phyloP scores from a whole-genome alignment of 2,888 invertebrate species.

The Lasioglossum malachurum region DNA sequence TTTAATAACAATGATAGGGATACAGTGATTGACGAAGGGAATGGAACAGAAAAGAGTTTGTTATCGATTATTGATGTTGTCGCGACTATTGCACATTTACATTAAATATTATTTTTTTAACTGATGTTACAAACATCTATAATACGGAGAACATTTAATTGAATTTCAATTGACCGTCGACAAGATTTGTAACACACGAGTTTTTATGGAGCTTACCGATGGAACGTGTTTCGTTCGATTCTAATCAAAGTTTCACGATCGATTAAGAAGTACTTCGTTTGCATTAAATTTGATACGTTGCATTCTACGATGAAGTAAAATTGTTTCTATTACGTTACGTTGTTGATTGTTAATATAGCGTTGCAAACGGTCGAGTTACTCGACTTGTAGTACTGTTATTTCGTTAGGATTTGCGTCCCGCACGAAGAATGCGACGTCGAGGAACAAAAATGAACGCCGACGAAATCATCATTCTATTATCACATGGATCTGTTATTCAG shows the following conservation, averaged over 20 bases:
- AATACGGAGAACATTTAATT: constrained; percentile 21
- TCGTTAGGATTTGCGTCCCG: neutral
- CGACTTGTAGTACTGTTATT: neutral
- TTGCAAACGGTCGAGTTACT: neutral
- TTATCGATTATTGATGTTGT: constrained; percentile 33
- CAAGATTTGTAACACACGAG: constrained; percentile 7
- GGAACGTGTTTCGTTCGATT: neutral
- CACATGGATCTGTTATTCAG: neutral
- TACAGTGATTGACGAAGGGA: neutral
- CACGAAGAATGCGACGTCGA: neutral
- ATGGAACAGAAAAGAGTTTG: constrained; percentile 33
- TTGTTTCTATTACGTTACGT: constrained; percentile 15
- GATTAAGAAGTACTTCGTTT: constrained; percentile 15
- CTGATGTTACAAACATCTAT: neutral
- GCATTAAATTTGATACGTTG: constrained; percentile 22
- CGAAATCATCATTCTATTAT: neutral
- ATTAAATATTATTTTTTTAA: constrained; percentile 33
- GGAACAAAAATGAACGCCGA: too few relatives aligned
- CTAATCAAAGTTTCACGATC: neutral
- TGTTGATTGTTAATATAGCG: neutral
- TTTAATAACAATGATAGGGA: neutral
- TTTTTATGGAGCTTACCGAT: constrained; percentile 22
- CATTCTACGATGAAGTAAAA: constrained; percentile 23
- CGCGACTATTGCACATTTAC: constrained; percentile 33
- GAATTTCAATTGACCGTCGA: constrained; percentile 20